Base-by-base conservation (phyloP, 2,797 vertebrate genomes). In the Micropoecilia bifurca region DNA sequence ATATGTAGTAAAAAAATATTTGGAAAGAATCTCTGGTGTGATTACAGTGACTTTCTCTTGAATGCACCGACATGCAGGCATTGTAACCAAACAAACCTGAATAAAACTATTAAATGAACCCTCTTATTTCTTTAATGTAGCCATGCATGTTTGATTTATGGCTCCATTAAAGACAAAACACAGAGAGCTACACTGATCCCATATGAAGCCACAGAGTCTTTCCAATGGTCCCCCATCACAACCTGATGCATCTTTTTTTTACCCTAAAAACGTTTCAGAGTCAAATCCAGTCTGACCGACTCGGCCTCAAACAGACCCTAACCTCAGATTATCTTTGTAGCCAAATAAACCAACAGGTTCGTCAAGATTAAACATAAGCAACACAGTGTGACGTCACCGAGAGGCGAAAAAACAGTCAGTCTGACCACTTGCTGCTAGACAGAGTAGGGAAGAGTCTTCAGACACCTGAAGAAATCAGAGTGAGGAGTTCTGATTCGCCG, bases 141-240 rank as follows among this genome's bases (percentile, higher is more conserved):
- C 41, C 68, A 18, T 28, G 25, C 2, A 69, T n/a, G 39, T 41
- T 13, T 0, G 2, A 68, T 33, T 3, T 22, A n/a, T n/a, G 57
- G 71, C 80, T 46, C 13, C 25, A 45, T 71, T 72, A 80, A 75
- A 28, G 63, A 71, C 71, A 73, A 63, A 79, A 59, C 71, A 59
- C 28, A 4, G 2, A 13, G 20, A 75, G 50, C 16, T 55, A 16
- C 45, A 72, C 25, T 86, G 82, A 87, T 91, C 88, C 87, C 80
- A 41, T 63, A 68, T 61, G 12, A 53, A 82, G 6, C 78, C 47
- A 50, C 48, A 83, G 63, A 30, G 33, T 47, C 82, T 73, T 71
- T 80, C 74, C 41, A 57, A 53, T 92, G 93, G 92, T 93, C 93
- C 91, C 48, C 84, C 79, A 6, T 78, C 84, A 68, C 59, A 28